These are phyloP conservation scores for Gymnopithys bicolor DNA, from an alignment of 2,797 vertebrate genomes.

Conservation along the genomic window DNA sequence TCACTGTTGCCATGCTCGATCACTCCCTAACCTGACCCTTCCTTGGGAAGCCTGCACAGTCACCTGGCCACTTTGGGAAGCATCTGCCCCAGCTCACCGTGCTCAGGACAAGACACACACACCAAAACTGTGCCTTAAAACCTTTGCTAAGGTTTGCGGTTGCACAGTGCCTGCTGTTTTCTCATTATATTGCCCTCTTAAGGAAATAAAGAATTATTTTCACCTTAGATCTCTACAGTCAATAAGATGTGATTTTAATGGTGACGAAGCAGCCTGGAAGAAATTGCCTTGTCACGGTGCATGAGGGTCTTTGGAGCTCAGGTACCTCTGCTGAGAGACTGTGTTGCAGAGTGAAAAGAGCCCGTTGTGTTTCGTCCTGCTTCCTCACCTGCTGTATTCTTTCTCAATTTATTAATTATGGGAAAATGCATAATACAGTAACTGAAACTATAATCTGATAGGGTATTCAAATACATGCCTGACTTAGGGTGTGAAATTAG, in stretches of 20 bases:
- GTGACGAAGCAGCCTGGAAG: neutral
- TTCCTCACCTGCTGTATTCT: neutral
- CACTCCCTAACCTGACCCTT: neutral
- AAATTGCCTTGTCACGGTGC: neutral
- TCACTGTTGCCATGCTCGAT: fast-evolving
- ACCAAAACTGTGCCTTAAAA: neutral
- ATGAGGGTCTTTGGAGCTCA: neutral
- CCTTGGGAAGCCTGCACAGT: neutral
- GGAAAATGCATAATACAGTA: neutral
- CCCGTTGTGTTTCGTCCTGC: neutral
- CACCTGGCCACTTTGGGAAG: neutral
- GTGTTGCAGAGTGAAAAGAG: neutral
- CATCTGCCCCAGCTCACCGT: neutral
- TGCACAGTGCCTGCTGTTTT: neutral
- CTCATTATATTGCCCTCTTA: conserved; percentile 34
- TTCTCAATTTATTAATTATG: neutral
- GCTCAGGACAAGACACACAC: neutral
- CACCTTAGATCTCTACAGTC: conserved; percentile 31
- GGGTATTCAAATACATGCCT: neutral
- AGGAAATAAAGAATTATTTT: conserved; percentile 57
- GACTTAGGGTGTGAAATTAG: neutral
- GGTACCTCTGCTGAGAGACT: neutral
- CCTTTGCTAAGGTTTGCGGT: neutral
- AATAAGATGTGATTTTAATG: neutral
- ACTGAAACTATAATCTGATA: neutral